Conservation (phyloP, 2,797 vertebrate species). For the Chrosomus eos region DNA sequence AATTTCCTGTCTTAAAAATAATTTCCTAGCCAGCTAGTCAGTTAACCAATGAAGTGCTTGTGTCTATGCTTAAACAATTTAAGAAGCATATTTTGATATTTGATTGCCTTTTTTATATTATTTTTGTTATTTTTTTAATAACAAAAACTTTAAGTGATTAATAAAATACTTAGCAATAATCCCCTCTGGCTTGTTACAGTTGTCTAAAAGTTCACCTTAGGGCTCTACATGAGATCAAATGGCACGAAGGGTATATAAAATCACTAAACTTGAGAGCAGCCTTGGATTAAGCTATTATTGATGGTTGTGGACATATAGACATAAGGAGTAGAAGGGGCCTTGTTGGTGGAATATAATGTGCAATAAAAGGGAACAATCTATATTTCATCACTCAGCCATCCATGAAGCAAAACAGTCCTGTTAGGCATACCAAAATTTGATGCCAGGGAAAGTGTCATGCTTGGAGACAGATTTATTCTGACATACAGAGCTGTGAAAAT, state of each 20-base stretch:
- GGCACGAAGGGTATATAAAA: not conserved
- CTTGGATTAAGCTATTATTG: not conserved
- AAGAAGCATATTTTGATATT: not conserved
- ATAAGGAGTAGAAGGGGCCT: not conserved
- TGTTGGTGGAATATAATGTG: not conserved
- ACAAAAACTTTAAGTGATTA: not conserved
- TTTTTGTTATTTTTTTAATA: too few species aligned
- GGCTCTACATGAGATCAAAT: not conserved
- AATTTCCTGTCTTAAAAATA: not conserved
- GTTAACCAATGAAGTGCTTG: not conserved
- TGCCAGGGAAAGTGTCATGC: not conserved
- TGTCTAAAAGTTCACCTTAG: not conserved
- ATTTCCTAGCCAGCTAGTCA: not conserved
- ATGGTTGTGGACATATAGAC: constrained; percentile 9
- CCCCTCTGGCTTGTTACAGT: not conserved
- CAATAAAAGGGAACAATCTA: constrained; percentile 22
- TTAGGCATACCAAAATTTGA: not conserved
- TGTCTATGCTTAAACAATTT: not conserved
- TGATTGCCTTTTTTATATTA: too few species aligned
- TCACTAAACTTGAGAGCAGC: not conserved
- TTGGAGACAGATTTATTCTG: not conserved
- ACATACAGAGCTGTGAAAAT: not conserved
- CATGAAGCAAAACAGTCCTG: constrained; percentile 1
- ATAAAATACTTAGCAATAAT: not conserved
- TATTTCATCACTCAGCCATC: constrained; percentile 6